A percentile compares a stretch with the other conserved stretches of the same genome.
These are phyloP conservation scores for Nymphalis io DNA, from an alignment of 1,140 invertebrate species.

Conservation along the genomic window DNA sequence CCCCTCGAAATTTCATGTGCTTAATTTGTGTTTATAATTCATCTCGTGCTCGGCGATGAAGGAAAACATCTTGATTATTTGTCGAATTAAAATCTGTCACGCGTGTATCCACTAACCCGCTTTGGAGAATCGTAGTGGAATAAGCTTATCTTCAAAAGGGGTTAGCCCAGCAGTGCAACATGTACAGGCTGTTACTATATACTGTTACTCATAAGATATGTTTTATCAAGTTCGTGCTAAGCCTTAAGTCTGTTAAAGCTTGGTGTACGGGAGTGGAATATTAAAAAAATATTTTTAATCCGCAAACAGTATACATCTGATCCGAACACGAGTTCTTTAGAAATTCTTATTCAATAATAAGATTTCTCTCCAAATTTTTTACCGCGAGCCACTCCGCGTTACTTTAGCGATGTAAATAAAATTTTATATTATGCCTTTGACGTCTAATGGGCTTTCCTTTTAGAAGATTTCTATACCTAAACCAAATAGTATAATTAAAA, in stretches of 20 bases:
- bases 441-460: slow-evolving; percentile 25
- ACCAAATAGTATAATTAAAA: slow-evolving; percentile 9
- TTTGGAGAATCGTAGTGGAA: too few species aligned
- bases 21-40: too few species aligned
- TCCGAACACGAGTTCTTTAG: slow-evolving; percentile 21
- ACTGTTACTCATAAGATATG: too few species aligned
- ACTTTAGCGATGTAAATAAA: slow-evolving; percentile 28
- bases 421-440: slow-evolving; percentile 20
- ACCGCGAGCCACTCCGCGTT: slow-evolving; percentile 5
- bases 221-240: neutral
- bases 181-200: too few species aligned
- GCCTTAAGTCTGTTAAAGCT: neutral
- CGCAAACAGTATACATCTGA: slow-evolving; percentile 18
- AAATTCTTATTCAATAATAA: slow-evolving; percentile 28
- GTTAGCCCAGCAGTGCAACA: too few species aligned
- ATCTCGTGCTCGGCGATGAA: too few species aligned
- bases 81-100: too few species aligned
- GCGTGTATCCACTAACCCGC: too few species aligned
- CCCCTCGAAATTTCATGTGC: too few species aligned
- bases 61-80: too few species aligned
- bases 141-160: too few species aligned
- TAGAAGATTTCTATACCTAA: neutral
- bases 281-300: slow-evolving; percentile 24
- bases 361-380: slow-evolving; percentile 20
- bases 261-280: neutral